Conservation (phyloP, 37 sponge, comb jelly and placozoan species). For the Geodia barretti region DNA sequence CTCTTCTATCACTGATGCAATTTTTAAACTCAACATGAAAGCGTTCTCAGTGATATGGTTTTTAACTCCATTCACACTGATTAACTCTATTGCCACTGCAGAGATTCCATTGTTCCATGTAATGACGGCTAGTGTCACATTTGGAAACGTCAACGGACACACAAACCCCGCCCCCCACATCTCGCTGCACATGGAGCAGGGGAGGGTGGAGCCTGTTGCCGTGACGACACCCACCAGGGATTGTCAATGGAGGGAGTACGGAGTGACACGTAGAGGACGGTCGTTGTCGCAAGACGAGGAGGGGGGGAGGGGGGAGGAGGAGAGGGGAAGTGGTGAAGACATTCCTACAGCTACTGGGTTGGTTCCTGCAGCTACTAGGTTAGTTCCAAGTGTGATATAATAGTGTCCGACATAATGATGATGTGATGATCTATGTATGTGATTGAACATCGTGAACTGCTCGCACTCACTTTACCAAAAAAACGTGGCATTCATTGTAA, state of each 20-base stretch:
- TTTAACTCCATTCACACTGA: background rate
- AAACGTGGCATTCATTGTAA: no score
- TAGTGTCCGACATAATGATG: background rate
- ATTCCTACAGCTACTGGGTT: background rate
- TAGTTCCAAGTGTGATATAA: background rate
- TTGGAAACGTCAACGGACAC: conserved; percentile 83
- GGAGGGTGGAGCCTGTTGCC: conserved; percentile 11
- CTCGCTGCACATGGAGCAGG: conserved; percentile 21
- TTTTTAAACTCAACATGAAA: no score
- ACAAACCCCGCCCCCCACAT: conserved; percentile 61
- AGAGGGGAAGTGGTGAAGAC: no score
- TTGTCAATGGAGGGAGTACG: background rate
- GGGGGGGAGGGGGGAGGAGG: conserved; percentile 7
- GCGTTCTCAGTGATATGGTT: no score
- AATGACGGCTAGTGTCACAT: conserved; percentile 91
- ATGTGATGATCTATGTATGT: background rate
- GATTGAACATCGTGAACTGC: no score
- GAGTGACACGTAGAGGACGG: background rate
- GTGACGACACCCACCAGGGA: conserved; percentile 13
- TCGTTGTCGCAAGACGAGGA: background rate
- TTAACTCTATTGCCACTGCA: conserved; percentile 14
- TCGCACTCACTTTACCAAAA: no score
- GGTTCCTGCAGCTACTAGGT: background rate
- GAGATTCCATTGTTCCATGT: conserved; percentile 98
- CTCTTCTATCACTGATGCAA: no score